These are phyloP conservation scores for Pao palembangensis DNA, from an alignment of 2,113 vertebrate species.

Conservation along the genomic window DNA sequence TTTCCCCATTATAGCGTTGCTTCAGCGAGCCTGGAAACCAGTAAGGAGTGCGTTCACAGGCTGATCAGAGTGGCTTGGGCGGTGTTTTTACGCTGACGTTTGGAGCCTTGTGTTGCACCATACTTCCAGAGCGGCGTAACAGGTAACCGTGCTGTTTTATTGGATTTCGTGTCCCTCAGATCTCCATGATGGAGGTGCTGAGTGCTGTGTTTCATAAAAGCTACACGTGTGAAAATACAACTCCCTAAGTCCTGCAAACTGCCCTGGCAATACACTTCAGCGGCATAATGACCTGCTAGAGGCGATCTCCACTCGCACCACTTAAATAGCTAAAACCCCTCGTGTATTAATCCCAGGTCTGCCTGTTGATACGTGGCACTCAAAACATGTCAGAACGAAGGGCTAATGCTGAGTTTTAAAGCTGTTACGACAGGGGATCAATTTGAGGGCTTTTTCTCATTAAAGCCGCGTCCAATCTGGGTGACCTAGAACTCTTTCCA, in stretches of 20 bases:
- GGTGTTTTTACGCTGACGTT: too few relatives aligned
- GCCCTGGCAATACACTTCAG: background rate
- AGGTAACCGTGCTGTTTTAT: background rate
- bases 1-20: too few relatives aligned
- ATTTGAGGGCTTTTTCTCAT: conserved; percentile 37
- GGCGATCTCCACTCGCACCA: background rate
- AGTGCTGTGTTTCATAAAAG: background rate
- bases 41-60: too few relatives aligned
- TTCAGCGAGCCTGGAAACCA: too few relatives aligned
- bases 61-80: too few relatives aligned
- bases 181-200: background rate
- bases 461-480: conserved; percentile 37
- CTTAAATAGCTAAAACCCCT: conserved; percentile 1
- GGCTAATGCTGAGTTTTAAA: conserved; percentile 35
- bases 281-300: too few relatives aligned
- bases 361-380: conserved; percentile 43
- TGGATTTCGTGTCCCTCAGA: background rate
- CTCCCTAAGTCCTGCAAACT: too few relatives aligned
- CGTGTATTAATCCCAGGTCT: conserved; percentile 50
- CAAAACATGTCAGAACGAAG: conserved; percentile 39
- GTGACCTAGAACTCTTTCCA: conserved; percentile 24
- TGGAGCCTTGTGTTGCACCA: too few relatives aligned
- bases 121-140: too few relatives aligned
- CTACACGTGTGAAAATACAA: too few relatives aligned
- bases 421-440: conserved; percentile 22